phyloP scores from a whole-genome alignment of 2,113 vertebrate species.

The Raphicerus campestris region DNA sequence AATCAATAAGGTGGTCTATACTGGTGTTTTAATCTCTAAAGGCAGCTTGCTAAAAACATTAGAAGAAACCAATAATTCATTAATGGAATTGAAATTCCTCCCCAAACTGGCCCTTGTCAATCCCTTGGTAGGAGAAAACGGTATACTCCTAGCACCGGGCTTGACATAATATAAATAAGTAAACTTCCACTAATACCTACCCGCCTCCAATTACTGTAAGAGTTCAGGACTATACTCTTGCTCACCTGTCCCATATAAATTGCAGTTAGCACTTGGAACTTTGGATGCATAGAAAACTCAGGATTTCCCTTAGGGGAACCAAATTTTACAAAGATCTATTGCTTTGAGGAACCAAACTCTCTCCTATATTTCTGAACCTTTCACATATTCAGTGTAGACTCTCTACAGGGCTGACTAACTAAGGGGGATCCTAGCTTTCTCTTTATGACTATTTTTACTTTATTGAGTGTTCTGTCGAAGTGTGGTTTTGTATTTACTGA shows the following conservation, averaged over 20 bases:
- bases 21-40: not conserved
- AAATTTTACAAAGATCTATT: not conserved
- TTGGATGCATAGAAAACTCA: not conserved
- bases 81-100: not conserved
- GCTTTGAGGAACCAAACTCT: not conserved
- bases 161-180: not conserved
- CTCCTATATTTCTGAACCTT: not conserved
- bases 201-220: not conserved
- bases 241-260: not conserved
- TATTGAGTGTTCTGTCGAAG: not conserved
- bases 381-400: not conserved
- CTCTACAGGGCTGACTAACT: not conserved
- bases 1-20: not conserved
- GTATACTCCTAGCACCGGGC: not conserved
- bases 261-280: not conserved
- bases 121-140: not conserved
- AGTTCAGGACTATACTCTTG: not conserved
- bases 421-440: not conserved
- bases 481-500: not conserved
- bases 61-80: not conserved
- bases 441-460: not conserved
- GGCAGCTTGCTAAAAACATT: not conserved
- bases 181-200: not conserved
- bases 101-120: not conserved
- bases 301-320: not conserved